A percentile compares a stretch with the other conserved stretches of the same genome.
phyloP scores from a whole-genome alignment of 2,888 invertebrate species.

The Troides helena region DNA sequence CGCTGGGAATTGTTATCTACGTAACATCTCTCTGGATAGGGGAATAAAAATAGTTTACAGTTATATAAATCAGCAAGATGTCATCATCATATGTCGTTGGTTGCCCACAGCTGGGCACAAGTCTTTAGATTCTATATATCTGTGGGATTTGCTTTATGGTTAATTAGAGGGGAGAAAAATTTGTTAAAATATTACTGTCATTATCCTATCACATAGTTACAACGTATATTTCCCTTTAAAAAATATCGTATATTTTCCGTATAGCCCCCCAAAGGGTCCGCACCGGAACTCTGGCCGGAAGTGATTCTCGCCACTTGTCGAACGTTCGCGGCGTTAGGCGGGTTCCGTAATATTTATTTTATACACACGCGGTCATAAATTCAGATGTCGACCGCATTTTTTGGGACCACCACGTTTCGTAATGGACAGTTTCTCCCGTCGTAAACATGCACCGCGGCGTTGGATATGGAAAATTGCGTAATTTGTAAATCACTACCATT shows the following conservation, averaged over 20 bases:
- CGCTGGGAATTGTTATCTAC: too few species aligned
- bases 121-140: too few species aligned
- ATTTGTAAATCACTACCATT: neutral
- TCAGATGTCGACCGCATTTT: constrained; percentile 18
- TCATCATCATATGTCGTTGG: too few species aligned
- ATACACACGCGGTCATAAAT: constrained; percentile 28
- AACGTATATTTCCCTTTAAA: constrained; percentile 10
- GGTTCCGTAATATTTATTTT: constrained; percentile 29
- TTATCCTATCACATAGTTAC: constrained; percentile 2
- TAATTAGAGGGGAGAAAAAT: neutral
- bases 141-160: too few species aligned
- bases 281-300: constrained; percentile 23
- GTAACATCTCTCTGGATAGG: too few species aligned
- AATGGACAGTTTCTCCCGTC: constrained; percentile 28
- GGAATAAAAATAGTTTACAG: too few species aligned
- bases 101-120: too few species aligned
- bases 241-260: constrained; percentile 22
- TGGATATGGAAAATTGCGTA: neutral
- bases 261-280: constrained; percentile 17
- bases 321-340: constrained; percentile 18
- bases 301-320: constrained; percentile 29
- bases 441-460: constrained; percentile 23
- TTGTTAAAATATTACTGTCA: neutral
- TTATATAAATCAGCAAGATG: too few species aligned
- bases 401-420: constrained; percentile 16